Conservation (phyloP, 2,797 vertebrate species). For the Hemitrygon akajei region DNA sequence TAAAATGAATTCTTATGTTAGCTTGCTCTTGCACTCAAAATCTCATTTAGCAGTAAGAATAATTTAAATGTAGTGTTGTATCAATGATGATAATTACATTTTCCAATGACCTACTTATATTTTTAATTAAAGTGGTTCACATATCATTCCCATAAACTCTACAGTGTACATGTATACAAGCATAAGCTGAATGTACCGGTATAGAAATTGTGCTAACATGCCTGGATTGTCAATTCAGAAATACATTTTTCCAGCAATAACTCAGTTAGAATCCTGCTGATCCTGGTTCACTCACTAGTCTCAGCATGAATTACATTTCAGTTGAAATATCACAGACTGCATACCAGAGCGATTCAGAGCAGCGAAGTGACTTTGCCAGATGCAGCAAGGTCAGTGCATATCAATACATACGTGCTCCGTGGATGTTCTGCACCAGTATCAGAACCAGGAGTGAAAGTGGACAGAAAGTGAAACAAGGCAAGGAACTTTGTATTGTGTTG, state of each 20-base stretch:
- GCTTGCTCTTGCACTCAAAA: not conserved
- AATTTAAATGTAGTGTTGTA: constrained; percentile 3
- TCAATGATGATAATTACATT: not conserved
- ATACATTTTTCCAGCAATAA: not conserved
- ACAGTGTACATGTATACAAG: too few relatives aligned
- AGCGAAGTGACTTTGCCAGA: not conserved
- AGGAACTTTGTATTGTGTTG: not conserved
- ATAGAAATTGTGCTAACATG: not conserved
- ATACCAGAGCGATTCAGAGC: not conserved
- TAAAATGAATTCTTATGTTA: not conserved
- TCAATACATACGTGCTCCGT: not conserved
- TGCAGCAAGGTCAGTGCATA: not conserved
- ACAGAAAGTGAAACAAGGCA: not conserved
- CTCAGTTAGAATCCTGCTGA: not conserved
- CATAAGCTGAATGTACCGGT: not conserved
- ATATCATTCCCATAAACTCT: not conserved
- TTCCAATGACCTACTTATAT: not conserved
- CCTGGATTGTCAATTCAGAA: not conserved
- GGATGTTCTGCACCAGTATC: not conserved
- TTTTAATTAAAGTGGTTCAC: not conserved
- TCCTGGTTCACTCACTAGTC: not conserved
- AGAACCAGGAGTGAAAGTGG: not conserved
- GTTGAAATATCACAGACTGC: not conserved
- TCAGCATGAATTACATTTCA: not conserved
- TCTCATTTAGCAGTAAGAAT: not conserved